phyloP scores from a whole-genome alignment of 2,888 invertebrate species.

The Eupelmus urozonus region DNA sequence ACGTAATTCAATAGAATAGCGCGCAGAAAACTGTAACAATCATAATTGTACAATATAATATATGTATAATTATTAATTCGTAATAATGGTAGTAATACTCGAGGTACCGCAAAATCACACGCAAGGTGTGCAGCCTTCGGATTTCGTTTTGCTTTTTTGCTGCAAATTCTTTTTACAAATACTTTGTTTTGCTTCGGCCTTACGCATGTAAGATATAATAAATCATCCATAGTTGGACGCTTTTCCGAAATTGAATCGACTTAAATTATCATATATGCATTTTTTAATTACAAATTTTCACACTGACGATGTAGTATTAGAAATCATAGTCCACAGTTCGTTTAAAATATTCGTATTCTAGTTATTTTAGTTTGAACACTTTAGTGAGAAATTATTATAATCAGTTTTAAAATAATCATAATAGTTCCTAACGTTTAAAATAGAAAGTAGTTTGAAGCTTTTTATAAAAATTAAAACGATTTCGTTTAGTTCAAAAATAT shows the following conservation, averaged over 20 bases:
- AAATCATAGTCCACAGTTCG: no score
- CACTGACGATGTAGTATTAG: no score
- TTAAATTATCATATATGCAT: background rate
- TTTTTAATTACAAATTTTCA: background rate
- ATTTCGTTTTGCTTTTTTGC: constrained; percentile 8
- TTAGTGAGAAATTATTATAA: no score
- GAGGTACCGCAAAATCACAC: constrained; percentile 72
- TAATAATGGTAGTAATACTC: constrained; percentile 58
- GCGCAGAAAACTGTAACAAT: constrained; percentile 26
- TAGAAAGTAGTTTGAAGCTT: background rate
- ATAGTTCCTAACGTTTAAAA: no score
- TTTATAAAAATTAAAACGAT: background rate
- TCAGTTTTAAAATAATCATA: no score
- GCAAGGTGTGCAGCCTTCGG: constrained; percentile 31
- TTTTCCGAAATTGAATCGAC: background rate
- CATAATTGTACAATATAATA: constrained; percentile 9
- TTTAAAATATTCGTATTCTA: no score
- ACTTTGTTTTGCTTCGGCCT: background rate
- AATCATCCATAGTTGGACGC: background rate
- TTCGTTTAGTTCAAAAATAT: no score
- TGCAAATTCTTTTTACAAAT: background rate
- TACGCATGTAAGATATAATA: background rate
- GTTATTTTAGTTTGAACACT: no score
- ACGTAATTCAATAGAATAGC: constrained; percentile 17
- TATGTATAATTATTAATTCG: constrained; percentile 26